These are phyloP conservation scores for Leucoma salicis DNA, from an alignment of 2,888 invertebrate species.

Conservation along the genomic window DNA sequence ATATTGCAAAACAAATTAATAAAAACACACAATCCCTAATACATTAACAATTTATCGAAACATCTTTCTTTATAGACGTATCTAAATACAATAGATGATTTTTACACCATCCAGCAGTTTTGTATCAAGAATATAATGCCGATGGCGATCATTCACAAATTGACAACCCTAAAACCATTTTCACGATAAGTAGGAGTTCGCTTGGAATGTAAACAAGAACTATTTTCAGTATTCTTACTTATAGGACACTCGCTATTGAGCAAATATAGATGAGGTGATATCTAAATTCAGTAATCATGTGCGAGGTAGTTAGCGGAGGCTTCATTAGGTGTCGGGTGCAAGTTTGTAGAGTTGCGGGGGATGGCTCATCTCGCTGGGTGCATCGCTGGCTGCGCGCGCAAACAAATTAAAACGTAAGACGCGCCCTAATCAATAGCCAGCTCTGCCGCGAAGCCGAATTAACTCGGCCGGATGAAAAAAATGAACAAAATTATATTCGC, in stretches of 20 bases:
- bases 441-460: slow-evolving; percentile 80
- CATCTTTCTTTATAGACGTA: no score
- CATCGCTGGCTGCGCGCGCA: slow-evolving; percentile 79
- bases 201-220: slow-evolving; percentile 41
- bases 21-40: no score
- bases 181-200: slow-evolving; percentile 27
- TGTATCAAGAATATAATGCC: slow-evolving; percentile 12
- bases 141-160: slow-evolving; percentile 23
- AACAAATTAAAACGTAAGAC: slow-evolving; percentile 83
- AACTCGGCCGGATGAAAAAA: slow-evolving; percentile 81
- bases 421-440: slow-evolving; percentile 82
- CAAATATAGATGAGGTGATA: slow-evolving; percentile 58
- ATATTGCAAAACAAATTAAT: no score
- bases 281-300: slow-evolving; percentile 68
- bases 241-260: slow-evolving; percentile 36
- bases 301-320: slow-evolving; percentile 66
- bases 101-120: slow-evolving; percentile 4
- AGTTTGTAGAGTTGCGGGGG: slow-evolving; percentile 33
- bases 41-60: no score
- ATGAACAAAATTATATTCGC: slow-evolving; percentile 83
- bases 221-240: slow-evolving; percentile 22
- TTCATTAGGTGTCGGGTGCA: slow-evolving; percentile 61
- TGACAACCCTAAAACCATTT: slow-evolving; percentile 29
- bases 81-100: no score
- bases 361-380: slow-evolving; percentile 73